phyloP scores from a whole-genome alignment of 2,113 vertebrate genomes.

The Capreolus pygargus region DNA sequence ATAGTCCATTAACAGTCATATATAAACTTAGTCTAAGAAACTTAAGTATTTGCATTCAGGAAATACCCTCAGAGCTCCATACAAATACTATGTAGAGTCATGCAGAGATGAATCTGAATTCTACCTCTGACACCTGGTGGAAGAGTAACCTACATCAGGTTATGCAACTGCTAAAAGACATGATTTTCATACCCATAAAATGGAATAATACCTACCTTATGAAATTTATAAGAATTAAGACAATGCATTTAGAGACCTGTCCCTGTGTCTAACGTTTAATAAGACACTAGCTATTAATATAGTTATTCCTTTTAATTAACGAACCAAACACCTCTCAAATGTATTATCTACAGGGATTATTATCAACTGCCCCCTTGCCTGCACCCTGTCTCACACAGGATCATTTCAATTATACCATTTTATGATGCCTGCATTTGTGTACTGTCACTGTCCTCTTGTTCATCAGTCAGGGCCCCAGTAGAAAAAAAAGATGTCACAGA shows the following conservation, averaged over 20 bases:
- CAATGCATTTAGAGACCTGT: not conserved
- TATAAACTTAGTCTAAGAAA: constrained; percentile 3
- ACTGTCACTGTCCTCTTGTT: not conserved
- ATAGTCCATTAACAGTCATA: not conserved
- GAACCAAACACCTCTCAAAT: not conserved
- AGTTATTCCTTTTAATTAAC: not conserved
- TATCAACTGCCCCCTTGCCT: not conserved
- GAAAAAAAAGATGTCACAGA: not conserved
- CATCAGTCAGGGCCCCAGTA: not conserved
- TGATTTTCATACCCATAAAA: not conserved
- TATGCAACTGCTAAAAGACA: not conserved
- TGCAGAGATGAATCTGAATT: constrained; percentile 10
- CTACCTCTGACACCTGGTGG: not conserved
- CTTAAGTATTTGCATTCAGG: not conserved
- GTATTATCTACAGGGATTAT: not conserved
- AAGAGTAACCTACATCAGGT: not conserved
- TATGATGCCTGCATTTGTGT: not conserved
- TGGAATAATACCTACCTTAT: not conserved
- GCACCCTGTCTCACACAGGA: not conserved
- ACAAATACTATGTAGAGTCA: not conserved
- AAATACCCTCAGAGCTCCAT: not conserved
- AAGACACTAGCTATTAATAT: not conserved
- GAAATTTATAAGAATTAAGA: not conserved
- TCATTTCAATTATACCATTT: not conserved
- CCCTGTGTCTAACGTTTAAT: not conserved